Conservation (phyloP, 1,140 invertebrate genomes). For the Drosophila trapezifrons region DNA sequence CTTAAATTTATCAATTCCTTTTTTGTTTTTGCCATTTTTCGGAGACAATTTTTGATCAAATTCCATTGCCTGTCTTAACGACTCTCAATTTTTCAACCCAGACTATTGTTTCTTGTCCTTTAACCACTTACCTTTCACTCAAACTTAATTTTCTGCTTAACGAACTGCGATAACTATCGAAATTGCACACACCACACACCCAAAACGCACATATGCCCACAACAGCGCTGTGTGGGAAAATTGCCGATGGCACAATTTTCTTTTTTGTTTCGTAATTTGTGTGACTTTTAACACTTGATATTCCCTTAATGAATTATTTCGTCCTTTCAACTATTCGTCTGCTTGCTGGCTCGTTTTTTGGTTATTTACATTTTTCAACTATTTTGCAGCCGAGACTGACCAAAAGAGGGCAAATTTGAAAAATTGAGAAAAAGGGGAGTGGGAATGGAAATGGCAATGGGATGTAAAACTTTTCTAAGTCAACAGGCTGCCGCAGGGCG, state of each 20-base stretch:
- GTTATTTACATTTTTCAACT: slow-evolving; percentile 80
- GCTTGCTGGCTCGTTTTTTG: slow-evolving; percentile 21
- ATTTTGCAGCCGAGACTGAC: slow-evolving; percentile 62
- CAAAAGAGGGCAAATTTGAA: background rate
- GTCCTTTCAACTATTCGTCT: slow-evolving; percentile 3
- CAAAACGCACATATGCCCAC: slow-evolving; percentile 3
- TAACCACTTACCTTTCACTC: slow-evolving; percentile 5
- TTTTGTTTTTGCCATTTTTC: too few relatives aligned
- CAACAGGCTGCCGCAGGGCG: slow-evolving; percentile 51
- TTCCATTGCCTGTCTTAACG: background rate
- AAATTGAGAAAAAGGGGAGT: slow-evolving; percentile 4
- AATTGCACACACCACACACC: slow-evolving; percentile 17
- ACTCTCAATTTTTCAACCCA: background rate
- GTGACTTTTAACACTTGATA: slow-evolving; percentile 82
- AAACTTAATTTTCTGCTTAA: slow-evolving; percentile 37
- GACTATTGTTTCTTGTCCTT: slow-evolving; percentile 6
- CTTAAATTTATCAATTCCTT: background rate
- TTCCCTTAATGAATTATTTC: slow-evolving; percentile 81
- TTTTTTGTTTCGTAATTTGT: slow-evolving; percentile 74
- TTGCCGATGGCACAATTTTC: slow-evolving; percentile 69
- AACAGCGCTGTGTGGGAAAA: slow-evolving; percentile 6
- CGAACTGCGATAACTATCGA: slow-evolving; percentile 28
- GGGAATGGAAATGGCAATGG: background rate
- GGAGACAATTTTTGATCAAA: too few relatives aligned
- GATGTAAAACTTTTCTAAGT: slow-evolving; percentile 57